Evolutionary conservation across 2,888 invertebrate genomes (phyloP), one percentile per base, ranked within the genome.

Genomic region (Strigamia crassipes): DNA sequence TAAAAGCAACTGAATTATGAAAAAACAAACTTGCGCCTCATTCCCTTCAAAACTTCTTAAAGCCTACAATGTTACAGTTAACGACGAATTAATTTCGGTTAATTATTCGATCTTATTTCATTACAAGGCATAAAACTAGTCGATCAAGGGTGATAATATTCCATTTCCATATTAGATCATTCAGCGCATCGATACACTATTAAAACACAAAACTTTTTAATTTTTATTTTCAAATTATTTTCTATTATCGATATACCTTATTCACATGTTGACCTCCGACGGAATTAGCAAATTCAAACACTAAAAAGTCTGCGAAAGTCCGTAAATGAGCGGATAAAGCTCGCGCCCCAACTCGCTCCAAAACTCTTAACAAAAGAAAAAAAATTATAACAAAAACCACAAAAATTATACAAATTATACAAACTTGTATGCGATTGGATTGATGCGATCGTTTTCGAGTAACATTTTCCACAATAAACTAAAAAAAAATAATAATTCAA

Each of bases 121-220:
- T 90, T 88, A 93, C 94, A 88, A 98, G 89, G 87, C 97, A 97
- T 61, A 98, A 90, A 8, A 98, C 94, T 0, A 98, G 91, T 84
- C 97, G 90, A 88, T 98, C 98, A 84, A 98, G 94, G 51, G 97
- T 96, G 81, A 98, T 94, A 84, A 98, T 95, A 88, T 97, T 96
- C 88, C 96, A 97, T 86, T 97, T 96, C 97, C 98, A 98, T 84
- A 98, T 96, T 92, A 98, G 95, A 86, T 96, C 95, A 88, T 96
- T 97, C 85, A 98, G 94, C 0, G 96, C 96, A 86, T 97, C 97
- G 2, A 97, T 95, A 86, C 95, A 95, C 89, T 82, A 21, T 38
- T 38, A 9, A 38, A 38, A 38, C 2, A 51, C 1, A 51, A 66
- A 27, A 27, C 1, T 27, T 27, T 27, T 41, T n/a, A 31, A 82